Conservation (phyloP, 2,113 vertebrate species). For the Cromileptes altivelis region DNA sequence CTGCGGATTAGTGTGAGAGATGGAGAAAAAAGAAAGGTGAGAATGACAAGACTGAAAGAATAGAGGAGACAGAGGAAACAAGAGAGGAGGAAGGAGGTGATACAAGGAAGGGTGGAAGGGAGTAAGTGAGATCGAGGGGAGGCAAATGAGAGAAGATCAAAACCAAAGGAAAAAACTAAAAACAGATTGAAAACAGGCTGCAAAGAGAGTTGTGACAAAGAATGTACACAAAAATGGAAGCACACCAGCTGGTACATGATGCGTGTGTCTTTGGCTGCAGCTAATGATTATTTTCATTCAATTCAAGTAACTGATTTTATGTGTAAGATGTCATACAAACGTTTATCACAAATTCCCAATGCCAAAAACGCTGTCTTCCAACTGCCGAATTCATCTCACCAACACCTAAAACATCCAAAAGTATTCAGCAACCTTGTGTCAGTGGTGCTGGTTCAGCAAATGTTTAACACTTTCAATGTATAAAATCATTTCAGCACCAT, state of each 20-base stretch:
- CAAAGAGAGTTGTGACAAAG: slow-evolving; percentile 11
- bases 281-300: slow-evolving; percentile 3
- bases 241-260: background rate
- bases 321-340: background rate
- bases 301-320: background rate
- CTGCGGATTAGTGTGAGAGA: slow-evolving; percentile 59
- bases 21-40: slow-evolving; percentile 39
- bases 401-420: background rate
- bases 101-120: background rate
- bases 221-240: slow-evolving; percentile 6
- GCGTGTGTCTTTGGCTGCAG: background rate
- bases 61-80: slow-evolving; percentile 35
- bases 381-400: background rate
- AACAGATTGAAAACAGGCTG: slow-evolving; percentile 23
- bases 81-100: slow-evolving; percentile 20
- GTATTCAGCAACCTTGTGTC: too few species aligned
- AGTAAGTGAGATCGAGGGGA: slow-evolving; percentile 4
- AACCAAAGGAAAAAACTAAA: background rate
- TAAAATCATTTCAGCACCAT: background rate
- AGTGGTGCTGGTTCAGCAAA: background rate
- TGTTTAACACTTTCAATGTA: background rate
- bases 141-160: slow-evolving; percentile 30
- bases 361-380: background rate
- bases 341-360: background rate
- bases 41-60: slow-evolving; percentile 48